Evolutionary conservation across 2,888 invertebrate species (phyloP).

Genomic region (Stenurella melanura): DNA sequence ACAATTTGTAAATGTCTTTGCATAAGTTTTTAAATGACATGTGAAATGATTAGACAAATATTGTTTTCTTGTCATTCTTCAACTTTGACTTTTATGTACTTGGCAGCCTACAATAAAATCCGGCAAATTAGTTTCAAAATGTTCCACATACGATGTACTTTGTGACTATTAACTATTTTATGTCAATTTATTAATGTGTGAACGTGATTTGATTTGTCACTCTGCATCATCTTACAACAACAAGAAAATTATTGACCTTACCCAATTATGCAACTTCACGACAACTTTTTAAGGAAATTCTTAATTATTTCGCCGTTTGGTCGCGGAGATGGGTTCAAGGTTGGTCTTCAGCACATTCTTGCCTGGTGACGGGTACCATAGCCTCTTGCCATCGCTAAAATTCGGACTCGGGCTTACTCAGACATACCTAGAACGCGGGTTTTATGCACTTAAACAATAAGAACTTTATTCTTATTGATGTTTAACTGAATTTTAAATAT

Average conservation of each 20-base stretch:
- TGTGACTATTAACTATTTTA: neutral
- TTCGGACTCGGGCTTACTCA: constrained; percentile 52
- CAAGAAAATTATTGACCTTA: constrained; percentile 39
- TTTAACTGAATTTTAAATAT: neutral
- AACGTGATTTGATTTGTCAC: neutral
- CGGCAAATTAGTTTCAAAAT: neutral
- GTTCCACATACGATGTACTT: neutral
- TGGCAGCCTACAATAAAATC: neutral
- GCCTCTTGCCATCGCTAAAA: constrained; percentile 45
- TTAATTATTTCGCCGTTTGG: constrained; percentile 40
- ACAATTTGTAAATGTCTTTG: too few relatives aligned
- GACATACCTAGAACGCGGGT: constrained; percentile 34
- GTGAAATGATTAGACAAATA: neutral
- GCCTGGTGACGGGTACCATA: constrained; percentile 50
- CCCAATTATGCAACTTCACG: constrained; percentile 48
- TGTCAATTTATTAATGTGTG: neutral
- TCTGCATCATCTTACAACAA: constrained; percentile 20
- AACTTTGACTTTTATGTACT: neutral
- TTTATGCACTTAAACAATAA: constrained; percentile 13
- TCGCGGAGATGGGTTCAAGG: constrained; percentile 48
- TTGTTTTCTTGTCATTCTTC: neutral
- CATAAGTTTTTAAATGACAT: neutral
- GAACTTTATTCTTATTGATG: neutral
- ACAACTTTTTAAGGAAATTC: constrained; percentile 37
- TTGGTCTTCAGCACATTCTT: constrained; percentile 55